A percentile compares a stretch with the other conserved stretches of the same genome.
phyloP scores from a whole-genome alignment of 2,797 vertebrate genomes.

The Pseudomugil gertrudae region DNA sequence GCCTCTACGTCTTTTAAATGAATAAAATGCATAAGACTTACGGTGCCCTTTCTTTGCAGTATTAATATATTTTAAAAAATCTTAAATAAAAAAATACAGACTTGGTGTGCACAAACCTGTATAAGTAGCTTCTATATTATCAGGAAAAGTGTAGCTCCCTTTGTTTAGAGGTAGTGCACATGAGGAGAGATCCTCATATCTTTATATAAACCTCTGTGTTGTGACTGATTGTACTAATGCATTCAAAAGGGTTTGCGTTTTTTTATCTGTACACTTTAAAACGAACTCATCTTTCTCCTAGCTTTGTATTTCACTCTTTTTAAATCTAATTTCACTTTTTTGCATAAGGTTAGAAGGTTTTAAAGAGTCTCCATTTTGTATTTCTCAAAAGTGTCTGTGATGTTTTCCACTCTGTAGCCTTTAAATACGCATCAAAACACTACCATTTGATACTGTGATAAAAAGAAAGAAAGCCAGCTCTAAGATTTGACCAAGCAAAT shows the following conservation, averaged over 20 bases:
- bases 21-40: background rate
- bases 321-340: conserved; percentile 2
- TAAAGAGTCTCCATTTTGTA: no score
- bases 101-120: background rate
- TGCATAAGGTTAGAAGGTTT: background rate
- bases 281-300: background rate
- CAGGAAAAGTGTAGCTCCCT: conserved; percentile 16
- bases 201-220: conserved; percentile 39
- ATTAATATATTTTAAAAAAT: background rate
- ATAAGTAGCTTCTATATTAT: conserved; percentile 3
- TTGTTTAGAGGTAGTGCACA: conserved; percentile 25
- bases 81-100: background rate
- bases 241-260: conserved; percentile 3
- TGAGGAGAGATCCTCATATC: conserved; percentile 20
- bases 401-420: no score
- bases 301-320: background rate
- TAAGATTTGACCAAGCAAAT: no score
- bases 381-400: no score
- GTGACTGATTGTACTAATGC: conserved; percentile 47
- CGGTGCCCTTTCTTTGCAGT: background rate
- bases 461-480: no score
- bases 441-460: no score
- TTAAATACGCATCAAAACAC: no score
- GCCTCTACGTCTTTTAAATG: background rate
- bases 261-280: conserved; percentile 1